Base-by-base conservation (phyloP, 2,797 vertebrate genomes). In the Echeneis naucrates region DNA sequence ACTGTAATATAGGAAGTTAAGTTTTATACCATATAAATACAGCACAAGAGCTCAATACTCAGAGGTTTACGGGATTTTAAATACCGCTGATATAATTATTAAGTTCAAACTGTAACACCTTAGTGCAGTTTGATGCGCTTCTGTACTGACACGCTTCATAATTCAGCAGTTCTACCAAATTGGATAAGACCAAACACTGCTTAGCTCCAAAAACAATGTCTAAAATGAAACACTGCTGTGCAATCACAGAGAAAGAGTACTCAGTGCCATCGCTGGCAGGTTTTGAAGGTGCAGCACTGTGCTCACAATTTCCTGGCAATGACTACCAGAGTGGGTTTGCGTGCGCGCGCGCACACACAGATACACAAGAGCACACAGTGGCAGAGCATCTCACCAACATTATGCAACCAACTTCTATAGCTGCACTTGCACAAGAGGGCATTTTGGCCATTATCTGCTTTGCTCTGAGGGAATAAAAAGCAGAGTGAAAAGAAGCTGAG, bases 381-480 rank as follows among this genome's bases (percentile, higher is more conserved):
- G 61, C 66, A 78, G 67, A 89, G 84, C 78, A 82, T 80, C 83
- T 86, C 87, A 87, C 79, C 68, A 84, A 85, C 77, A 92, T 93
- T 93, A 93, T 91, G 87, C 89, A 92, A 93, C 87, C 78, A 77
- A 87, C 85, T 89, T 87, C 79, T 84, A 84, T 75, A 70, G 81
- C 86, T 86, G 75, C 84, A 75, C 84, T 83, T 70, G 77, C 82
- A 80, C 82, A 82, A 71, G 80, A 82, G 82, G 75, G 77, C 73
- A 75, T 87, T 88, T 79, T 78, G 77, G 72, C 75, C 82, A 82
- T 87, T 87, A 77, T 88, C 80, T 84, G 76, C 66, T 87, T 30
- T 35, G 71, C 87, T 86, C 55, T 8, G 53, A 75, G 76, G 82
- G 80, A 74, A 82, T 72, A 45, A 61, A 72, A 66, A 72, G 70